phyloP scores from a whole-genome alignment of 2,797 vertebrate genomes.

The Myotis myotis region DNA sequence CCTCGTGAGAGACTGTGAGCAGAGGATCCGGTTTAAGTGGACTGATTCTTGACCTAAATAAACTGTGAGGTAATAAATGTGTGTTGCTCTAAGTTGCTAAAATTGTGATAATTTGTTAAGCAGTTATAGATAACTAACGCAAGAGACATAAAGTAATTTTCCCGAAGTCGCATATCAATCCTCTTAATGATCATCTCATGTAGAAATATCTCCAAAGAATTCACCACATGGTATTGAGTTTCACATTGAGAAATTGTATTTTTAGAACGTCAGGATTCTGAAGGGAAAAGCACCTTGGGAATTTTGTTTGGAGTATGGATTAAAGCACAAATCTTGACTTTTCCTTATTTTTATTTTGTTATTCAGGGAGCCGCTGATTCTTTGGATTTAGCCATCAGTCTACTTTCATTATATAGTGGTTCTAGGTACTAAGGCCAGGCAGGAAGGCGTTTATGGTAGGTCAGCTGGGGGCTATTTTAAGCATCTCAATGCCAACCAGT shows the following conservation, averaged over 20 bases:
- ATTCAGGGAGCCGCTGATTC: background rate
- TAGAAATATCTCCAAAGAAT: background rate
- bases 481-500: background rate
- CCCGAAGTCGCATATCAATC: background rate
- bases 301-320: constrained; percentile 15
- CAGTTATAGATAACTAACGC: background rate
- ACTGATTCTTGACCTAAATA: background rate
- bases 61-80: background rate
- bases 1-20: background rate
- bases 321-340: background rate
- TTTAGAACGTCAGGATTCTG: constrained; percentile 19
- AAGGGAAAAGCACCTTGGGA: constrained; percentile 22
- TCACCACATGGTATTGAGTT: background rate
- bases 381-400: background rate
- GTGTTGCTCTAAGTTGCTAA: background rate
- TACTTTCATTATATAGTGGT: constrained; percentile 38
- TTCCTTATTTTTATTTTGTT: constrained; percentile 29
- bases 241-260: constrained; percentile 20
- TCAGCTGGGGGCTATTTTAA: constrained; percentile 5
- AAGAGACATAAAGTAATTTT: background rate
- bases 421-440: background rate
- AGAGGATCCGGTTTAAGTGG: background rate
- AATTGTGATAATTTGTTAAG: background rate
- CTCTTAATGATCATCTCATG: background rate
- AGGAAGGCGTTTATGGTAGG: background rate